Evolutionary conservation across 2,113 vertebrate genomes (phyloP), one percentile per base, ranked within the genome.

Genomic region (Danionella cerebrum): DNA sequence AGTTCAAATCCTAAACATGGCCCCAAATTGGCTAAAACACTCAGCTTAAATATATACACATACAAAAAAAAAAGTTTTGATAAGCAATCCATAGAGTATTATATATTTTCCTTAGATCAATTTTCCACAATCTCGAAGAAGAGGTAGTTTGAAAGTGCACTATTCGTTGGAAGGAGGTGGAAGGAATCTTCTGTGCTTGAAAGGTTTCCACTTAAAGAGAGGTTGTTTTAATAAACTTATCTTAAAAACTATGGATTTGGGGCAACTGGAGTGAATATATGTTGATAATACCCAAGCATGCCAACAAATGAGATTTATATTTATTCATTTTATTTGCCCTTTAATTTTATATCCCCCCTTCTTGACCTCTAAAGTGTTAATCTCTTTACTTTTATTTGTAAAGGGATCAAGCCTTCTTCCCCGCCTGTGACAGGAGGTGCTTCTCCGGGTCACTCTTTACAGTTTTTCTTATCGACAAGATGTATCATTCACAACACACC

Each of bases 261-360:
- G n/a, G 88, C 88, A 84, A 88, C 89, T 88, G 90, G 91, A 91
- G 90, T 91, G 87, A 93, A 93, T 92, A 89, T 87, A 86, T 88
- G 88, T 89, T 88, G 74, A 86, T 50, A 90, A 83, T 94, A 93
- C 88, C 91, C 66, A 73, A 92, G 80, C 82, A n/a, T n/a, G 77
- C 16, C 16, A n/a, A 14, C 11, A 12, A 25, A 83, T 72, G 76
- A 83, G 89, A 81, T 70, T n/a, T 81, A 86, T 88, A 90, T 93
- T 94, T 95, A 93, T 94, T 96, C 94, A 91, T 93, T 93, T 95
- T 86, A 94, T 94, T 94, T 87, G 85, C 81, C 79, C 60, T 72
- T 65, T 53, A n/a, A n/a, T n/a, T n/a, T n/a, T n/a, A n/a, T 52
- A 59, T 1, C 6, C 41, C 36, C 19, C 54, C 44, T 39, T 41